Conservation (phyloP, 2,888 invertebrate species). For the Calameuta idolon region DNA sequence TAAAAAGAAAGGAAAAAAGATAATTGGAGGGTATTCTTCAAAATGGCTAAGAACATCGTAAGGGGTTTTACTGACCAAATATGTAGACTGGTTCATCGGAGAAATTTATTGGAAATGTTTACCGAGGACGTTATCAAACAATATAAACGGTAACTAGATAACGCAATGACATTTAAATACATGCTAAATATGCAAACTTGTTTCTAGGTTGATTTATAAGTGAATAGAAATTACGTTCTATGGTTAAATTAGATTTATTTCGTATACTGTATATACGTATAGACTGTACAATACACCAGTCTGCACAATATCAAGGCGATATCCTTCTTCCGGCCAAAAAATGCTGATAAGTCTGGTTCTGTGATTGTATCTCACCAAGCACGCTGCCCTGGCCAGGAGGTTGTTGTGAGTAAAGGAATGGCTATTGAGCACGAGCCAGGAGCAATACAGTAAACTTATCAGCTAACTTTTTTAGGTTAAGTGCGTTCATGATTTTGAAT, state of each 20-base stretch:
- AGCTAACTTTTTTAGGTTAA: background rate
- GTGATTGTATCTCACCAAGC: background rate
- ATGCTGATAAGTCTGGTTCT: background rate
- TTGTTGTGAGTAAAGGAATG: background rate
- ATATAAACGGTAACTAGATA: background rate
- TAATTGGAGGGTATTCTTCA: slow-evolving; percentile 24
- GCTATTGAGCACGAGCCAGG: background rate
- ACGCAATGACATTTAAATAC: background rate
- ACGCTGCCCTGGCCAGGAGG: background rate
- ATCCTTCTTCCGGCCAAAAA: background rate
- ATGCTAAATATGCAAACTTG: background rate
- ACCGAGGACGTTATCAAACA: no score
- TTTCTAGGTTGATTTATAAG: background rate
- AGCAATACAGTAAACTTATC: background rate
- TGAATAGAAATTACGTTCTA: background rate
- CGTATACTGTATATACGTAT: background rate
- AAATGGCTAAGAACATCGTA: background rate
- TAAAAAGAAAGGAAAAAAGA: slow-evolving; percentile 45
- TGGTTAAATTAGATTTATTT: background rate
- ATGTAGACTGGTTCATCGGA: background rate
- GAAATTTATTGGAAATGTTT: background rate
- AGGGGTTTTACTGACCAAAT: background rate
- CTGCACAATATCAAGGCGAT: background rate
- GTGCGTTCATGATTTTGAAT: slow-evolving; percentile 1
- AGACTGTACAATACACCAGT: background rate